These are phyloP conservation scores for Tipula lateralis DNA, from an alignment of 2,888 invertebrate genomes.

Conservation along the genomic window DNA sequence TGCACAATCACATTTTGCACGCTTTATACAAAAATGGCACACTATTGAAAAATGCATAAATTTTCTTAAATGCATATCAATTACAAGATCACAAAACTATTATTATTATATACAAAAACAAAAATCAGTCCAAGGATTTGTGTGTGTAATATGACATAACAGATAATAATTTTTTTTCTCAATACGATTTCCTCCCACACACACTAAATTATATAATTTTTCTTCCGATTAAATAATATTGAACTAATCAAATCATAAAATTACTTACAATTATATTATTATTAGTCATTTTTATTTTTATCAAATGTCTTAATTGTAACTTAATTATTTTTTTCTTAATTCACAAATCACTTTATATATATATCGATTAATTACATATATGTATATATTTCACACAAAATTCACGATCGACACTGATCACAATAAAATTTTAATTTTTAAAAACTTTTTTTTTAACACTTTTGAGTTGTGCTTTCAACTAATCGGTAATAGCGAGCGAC, in stretches of 20 bases:
- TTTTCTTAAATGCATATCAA: not conserved
- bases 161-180: not conserved
- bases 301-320: not conserved
- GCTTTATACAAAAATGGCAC: not conserved
- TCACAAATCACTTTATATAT: not conserved
- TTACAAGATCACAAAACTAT: slow-evolving; percentile 24
- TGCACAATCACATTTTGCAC: not conserved
- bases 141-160: not conserved
- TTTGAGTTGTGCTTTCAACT: slow-evolving; percentile 11
- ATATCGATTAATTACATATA: not conserved
- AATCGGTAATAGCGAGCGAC: slow-evolving; percentile 11
- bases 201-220: not conserved
- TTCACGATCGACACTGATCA: not conserved
- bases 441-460: slow-evolving; percentile 5
- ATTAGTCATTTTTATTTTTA: not conserved
- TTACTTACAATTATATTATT: not conserved
- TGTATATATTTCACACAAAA: not conserved
- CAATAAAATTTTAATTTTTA: not conserved
- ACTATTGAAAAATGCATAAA: slow-evolving; percentile 1
- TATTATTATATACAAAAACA: not conserved
- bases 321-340: not conserved
- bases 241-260: not conserved
- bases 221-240: not conserved
- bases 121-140: not conserved
- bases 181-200: not conserved